Percentiles rank a stretch among this genome's conserved stretches.
Conservation (phyloP, 2,888 invertebrate species). For the Metalampra italica region DNA sequence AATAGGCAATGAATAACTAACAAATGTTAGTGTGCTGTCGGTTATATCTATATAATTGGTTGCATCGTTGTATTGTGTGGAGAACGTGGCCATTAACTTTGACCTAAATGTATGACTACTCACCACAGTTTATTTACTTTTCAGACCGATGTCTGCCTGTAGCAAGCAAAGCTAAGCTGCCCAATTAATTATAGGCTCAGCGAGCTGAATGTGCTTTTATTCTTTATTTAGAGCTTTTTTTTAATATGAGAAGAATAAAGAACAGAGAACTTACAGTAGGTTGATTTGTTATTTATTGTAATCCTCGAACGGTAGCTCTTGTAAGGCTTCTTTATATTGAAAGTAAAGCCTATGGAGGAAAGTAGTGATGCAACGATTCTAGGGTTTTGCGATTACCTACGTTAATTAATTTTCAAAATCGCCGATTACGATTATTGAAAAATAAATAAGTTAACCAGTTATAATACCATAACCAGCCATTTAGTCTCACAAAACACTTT, state of each 20-base stretch:
- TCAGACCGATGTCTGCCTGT: conserved; percentile 7
- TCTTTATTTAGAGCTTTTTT: conserved; percentile 1
- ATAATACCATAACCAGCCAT: no score
- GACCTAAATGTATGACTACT: conserved; percentile 26
- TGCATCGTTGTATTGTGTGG: background rate
- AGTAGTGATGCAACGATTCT: no score
- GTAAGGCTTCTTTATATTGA: conserved; percentile 55
- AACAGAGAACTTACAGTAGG: background rate
- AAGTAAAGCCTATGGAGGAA: conserved; percentile 48
- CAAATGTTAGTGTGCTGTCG: no score
- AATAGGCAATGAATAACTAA: no score
- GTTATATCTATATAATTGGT: no score
- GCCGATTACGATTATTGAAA: no score
- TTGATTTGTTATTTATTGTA: conserved; percentile 13
- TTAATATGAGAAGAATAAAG: conserved; percentile 6
- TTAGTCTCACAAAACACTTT: no score
- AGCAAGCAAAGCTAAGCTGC: conserved; percentile 18
- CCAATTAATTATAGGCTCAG: conserved; percentile 33
- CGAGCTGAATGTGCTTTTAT: conserved; percentile 26
- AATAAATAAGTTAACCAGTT: no score
- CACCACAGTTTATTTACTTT: conserved; percentile 23
- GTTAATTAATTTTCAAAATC: no score
- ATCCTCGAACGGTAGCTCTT: conserved; percentile 21
- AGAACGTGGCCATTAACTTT: conserved; percentile 6
- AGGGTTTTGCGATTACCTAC: no score